These are phyloP conservation scores for Cryptophagus acutangulus DNA, from an alignment of 2,888 invertebrate genomes.

Conservation along the genomic window DNA sequence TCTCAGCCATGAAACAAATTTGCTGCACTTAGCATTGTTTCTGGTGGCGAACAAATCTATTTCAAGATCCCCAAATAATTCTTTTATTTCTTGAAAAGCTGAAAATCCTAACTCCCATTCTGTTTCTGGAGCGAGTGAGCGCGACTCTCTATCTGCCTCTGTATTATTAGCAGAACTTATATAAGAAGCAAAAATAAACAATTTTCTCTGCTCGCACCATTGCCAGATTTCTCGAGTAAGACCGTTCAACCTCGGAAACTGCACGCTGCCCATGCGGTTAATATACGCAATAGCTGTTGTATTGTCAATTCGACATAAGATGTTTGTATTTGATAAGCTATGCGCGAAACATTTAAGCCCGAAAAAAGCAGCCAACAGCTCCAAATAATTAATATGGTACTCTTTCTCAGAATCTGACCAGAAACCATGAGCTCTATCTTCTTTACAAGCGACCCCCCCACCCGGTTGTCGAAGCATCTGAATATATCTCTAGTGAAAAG, in stretches of 20 bases:
- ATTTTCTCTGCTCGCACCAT: conserved; percentile 12
- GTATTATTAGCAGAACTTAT: no score
- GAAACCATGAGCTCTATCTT: conserved; percentile 12
- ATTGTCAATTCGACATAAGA: neutral
- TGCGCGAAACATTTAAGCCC: conserved; percentile 2
- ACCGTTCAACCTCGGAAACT: neutral
- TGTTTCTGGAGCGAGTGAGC: neutral
- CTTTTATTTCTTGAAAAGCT: neutral
- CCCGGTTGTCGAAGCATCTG: no score
- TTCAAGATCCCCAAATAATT: conserved; percentile 4
- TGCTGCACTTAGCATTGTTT: conserved; percentile 10
- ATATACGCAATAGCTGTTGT: conserved; percentile 3
- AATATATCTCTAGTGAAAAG: conserved; percentile 21
- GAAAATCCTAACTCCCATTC: neutral
- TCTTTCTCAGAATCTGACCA: conserved; percentile 18
- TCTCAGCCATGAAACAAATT: conserved; percentile 10
- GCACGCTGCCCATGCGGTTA: neutral
- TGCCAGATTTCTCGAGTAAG: conserved; percentile 7
- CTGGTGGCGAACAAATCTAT: no score
- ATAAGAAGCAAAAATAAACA: conserved; percentile 3
- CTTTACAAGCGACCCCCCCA: conserved; percentile 15
- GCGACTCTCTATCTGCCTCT: conserved; percentile 3
- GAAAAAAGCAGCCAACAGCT: conserved; percentile 6
- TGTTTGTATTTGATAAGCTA: neutral
- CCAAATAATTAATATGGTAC: conserved; percentile 12